Evolutionary conservation across 64 coral and sea anemone genomes (phyloP), one percentile per base, ranked within the genome.

Genomic region (Orbicella faveolata): DNA sequence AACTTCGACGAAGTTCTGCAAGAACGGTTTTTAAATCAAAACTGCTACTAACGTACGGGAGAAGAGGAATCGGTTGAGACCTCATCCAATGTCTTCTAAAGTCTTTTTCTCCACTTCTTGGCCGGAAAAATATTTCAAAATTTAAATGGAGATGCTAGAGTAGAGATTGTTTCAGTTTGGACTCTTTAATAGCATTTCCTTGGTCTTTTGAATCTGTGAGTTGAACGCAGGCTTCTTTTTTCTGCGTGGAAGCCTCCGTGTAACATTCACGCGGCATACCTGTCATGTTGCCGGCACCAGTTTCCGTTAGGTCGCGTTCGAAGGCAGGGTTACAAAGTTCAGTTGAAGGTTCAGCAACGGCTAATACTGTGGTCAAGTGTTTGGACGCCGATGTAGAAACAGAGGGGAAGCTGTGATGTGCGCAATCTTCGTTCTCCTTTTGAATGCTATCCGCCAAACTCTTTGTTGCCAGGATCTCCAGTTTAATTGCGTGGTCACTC

Each of bases 401-500:
- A 17, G 55, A 21, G 9, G 76, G 76, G 2, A 23, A 18, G 21
- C 5, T 65, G 76, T 75, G 83, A 57, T 86, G 61, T 25, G 81
- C 79, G 2, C 1, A 10, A 39, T 92, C 70, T 8, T 77, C 62
- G 30, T 92, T 92, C 64, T 86, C 35, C 3, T 81, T 34, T 62
- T 78, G 41, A 6, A 86, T n/a, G 16, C 73, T 74, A 23, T 68
- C 69, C 23, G 57, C 59, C 37, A 92, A 19, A 57, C 70, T 63
- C 63, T 92, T 92, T 61, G 63, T 77, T 16, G 34, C 59, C 55
- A 59, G 55, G 26, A 74, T 34, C 51, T 92, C 77, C 1, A 36
- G 80, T 36, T 86, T 86, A 6, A 57, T 79, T 3, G 81, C 16
- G 8, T 81, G 75, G 0, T 91, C 90, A 25, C 76, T 80, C 51